A percentile compares a stretch with the other conserved stretches of the same genome.
These are phyloP conservation scores for Strigamia crassipes DNA, from an alignment of 2,888 invertebrate genomes.

Conservation along the genomic window DNA sequence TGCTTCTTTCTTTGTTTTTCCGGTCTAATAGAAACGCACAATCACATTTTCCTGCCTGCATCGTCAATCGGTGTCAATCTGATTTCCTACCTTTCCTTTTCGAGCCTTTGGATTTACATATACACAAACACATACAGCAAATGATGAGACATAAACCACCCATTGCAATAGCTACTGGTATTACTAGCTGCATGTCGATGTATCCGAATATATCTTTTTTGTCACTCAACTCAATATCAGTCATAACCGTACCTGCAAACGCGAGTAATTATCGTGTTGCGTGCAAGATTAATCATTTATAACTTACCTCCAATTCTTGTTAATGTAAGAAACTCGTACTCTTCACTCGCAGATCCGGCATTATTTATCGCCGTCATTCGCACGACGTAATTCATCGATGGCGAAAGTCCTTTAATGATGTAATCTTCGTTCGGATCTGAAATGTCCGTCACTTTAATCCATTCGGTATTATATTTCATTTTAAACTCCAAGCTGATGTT, in stretches of 20 bases:
- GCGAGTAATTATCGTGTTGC: not conserved
- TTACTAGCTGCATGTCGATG: conserved; percentile 44
- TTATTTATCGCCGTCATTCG: conserved; percentile 43
- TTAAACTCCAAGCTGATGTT: conserved; percentile 29
- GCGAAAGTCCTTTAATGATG: conserved; percentile 39
- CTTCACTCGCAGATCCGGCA: conserved; percentile 32
- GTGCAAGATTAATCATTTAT: not conserved
- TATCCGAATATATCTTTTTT: not conserved
- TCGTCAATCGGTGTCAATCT: not conserved
- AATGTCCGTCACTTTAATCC: conserved; percentile 42
- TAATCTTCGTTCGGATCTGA: not conserved
- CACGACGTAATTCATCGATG: conserved; percentile 19
- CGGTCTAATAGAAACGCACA: not conserved
- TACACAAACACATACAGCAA: conserved; percentile 44
- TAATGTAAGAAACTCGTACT: conserved; percentile 45
- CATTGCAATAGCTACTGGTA: conserved; percentile 45
- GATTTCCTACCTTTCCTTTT: conserved; percentile 32
- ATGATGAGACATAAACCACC: conserved; percentile 43
- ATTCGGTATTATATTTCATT: conserved; percentile 45
- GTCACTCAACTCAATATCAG: conserved; percentile 43
- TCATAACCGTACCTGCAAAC: conserved; percentile 19
- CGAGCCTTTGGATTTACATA: not conserved
- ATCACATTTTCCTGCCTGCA: not conserved
- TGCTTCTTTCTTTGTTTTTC: not conserved
- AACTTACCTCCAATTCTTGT: conserved; percentile 43